Base-by-base conservation (phyloP, 2,888 invertebrate genomes). In the Dyspetes luteomarginatus region DNA sequence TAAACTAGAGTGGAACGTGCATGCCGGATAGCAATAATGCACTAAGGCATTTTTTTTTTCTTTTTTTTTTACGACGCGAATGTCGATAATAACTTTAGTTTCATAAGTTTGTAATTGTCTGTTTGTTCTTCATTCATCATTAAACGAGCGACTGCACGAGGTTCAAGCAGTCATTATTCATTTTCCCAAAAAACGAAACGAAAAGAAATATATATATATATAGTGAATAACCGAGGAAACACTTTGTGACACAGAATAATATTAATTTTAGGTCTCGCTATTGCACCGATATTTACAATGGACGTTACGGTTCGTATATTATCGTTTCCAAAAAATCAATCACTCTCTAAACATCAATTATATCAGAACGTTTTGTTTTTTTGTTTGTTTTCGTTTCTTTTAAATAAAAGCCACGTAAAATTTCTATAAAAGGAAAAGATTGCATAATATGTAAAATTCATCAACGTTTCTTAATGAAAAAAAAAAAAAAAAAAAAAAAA, bases 251-350 rank as follows among this genome's bases (percentile, higher is more conserved):
- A 84, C 84, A 87, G n/a, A 90, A 89, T 88, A 87, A 88, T 81
- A 88, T 87, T 87, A 86, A 88, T 88, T 90, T 88, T 88, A 87
- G 87, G 86, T 88, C 82, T 89, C 84, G 83, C 86, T 90, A 90
- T 89, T 90, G 90, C 90, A 90, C 89, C 88, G 85, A 89, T 91
- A 91, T 90, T 90, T 91, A 90, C 90, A 89, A 90, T 90, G 90
- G 89, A 90, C 90, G 90, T 89, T 87, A 86, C 84, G 81, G 71
- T 84, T 85, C 85, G 78, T 86, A 67, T 81, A 69, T 83, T 81
- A 71, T 77, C 65, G 84, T 83, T 84, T 48, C 68, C n/a, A n/a
- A n/a, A 86, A 86, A 87, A 88, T 79, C 77, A 87, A 68, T 77
- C 48, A 48, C 30, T 71, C n/a, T n/a, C 60, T 73, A 48, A 73